Base-by-base conservation (phyloP, 2,888 invertebrate species). In the Watsonalla binaria region DNA sequence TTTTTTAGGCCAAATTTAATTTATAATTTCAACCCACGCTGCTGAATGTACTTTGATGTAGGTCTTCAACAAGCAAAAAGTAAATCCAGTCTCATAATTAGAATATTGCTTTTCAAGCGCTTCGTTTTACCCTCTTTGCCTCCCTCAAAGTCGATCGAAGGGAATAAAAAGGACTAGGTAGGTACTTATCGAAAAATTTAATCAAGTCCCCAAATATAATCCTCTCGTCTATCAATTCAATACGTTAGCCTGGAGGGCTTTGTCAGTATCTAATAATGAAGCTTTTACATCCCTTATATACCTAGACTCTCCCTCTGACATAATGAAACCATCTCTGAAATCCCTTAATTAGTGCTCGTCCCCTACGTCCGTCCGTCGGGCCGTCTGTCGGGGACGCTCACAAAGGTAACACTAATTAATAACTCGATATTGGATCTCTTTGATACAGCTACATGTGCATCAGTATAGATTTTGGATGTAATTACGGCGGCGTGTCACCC, bases 391-490 rank as follows among this genome's bases (percentile, higher is more conserved):
- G 69, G 69, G 62, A 53, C 56, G 71, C 65, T 69, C 76, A 75
- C 76, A 78, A 74, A 66, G 79, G 79, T 72, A 73, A 72, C 72
- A 75, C 78, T 80, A 78, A 79, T 79, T 78, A 80, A 78, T 71
- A 69, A 70, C 74, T 74, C 76, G 70, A 77, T 76, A 76, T 77
- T 72, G 74, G 72, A 77, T 73, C 75, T 66, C 66, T 67, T 72
- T 68, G 65, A 70, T 74, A 72, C 66, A 61, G 64, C 61, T 60
- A 59, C 54, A 53, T 45, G 34, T 47, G 34, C 46, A 42, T 14
- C 9, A 46, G 65, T 62, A 70, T 71, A 66, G 62, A 67, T 72
- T 72, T 68, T 68, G 70, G 57, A 75, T 73, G 76, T 78, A 77
- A 80, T 80, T 80, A 79, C 75, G 65, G 60, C 75, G 65, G 60